These are phyloP conservation scores for Megastigmus dorsalis DNA, from an alignment of 2,888 invertebrate species.

Conservation along the genomic window DNA sequence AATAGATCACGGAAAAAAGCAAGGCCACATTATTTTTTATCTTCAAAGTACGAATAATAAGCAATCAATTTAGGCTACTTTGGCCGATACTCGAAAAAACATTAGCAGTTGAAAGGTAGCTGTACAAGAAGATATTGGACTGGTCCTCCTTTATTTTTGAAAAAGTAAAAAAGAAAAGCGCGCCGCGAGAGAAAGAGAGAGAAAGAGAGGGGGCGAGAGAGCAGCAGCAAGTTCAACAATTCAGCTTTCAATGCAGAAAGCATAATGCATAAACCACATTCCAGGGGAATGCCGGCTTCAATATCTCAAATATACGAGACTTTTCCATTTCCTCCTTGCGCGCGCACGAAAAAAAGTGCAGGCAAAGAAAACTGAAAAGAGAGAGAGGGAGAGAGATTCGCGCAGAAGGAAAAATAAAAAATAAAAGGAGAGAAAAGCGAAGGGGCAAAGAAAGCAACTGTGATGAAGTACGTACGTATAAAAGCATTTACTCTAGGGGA, in stretches of 20 bases:
- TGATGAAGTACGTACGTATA: slow-evolving; percentile 39
- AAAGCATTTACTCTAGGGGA: slow-evolving; percentile 28
- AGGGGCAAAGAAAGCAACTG: slow-evolving; percentile 14
- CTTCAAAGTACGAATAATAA: too few relatives aligned
- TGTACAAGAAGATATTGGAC: too few relatives aligned
- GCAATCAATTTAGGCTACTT: too few relatives aligned
- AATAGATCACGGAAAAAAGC: too few relatives aligned
- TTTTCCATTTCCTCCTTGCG: slow-evolving; percentile 51
- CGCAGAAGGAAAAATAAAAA: too few relatives aligned
- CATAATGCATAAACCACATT: slow-evolving; percentile 49
- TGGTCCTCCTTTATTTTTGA: too few relatives aligned
- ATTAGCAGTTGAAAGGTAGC: background rate
- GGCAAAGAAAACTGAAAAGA: too few relatives aligned
- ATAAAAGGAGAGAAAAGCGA: background rate
- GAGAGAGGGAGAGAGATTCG: background rate
- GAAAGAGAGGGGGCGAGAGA: background rate
- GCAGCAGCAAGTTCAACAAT: slow-evolving; percentile 7
- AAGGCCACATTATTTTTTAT: too few relatives aligned
- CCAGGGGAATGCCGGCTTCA: slow-evolving; percentile 39
- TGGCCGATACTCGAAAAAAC: too few relatives aligned
- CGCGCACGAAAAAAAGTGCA: background rate
- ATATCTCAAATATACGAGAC: slow-evolving; percentile 54
- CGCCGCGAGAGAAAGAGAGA: background rate
- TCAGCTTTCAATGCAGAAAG: slow-evolving; percentile 22
- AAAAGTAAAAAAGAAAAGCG: background rate